A percentile compares a stretch with the other conserved stretches of the same genome.
These are phyloP conservation scores for Entomobrya multifasciata DNA, from an alignment of 2,888 invertebrate species.

Conservation along the genomic window DNA sequence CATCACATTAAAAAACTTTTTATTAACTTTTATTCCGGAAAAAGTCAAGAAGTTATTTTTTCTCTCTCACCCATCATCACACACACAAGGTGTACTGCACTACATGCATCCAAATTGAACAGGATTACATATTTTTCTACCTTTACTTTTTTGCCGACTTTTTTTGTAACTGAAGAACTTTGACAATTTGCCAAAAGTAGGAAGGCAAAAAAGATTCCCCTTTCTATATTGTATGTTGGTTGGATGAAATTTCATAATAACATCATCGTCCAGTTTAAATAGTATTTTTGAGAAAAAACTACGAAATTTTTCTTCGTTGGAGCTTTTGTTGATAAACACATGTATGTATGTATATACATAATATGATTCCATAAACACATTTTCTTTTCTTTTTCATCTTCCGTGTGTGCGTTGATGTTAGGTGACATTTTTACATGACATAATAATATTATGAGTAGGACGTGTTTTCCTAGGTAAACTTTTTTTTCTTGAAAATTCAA, in stretches of 20 bases:
- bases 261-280: too few species aligned
- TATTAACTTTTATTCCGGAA: conserved; percentile 42
- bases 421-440: conserved; percentile 19
- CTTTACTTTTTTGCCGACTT: conserved; percentile 23
- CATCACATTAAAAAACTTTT: conserved; percentile 49
- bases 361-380: neutral
- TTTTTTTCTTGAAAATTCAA: neutral
- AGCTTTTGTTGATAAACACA: too few species aligned
- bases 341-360: too few species aligned
- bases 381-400: neutral
- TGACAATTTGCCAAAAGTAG: conserved; percentile 70
- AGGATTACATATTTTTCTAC: conserved; percentile 2
- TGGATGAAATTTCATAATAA: too few species aligned
- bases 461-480: conserved; percentile 42
- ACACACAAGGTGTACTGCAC: neutral
- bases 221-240: too few species aligned
- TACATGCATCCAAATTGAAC: conserved; percentile 2
- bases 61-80: neutral
- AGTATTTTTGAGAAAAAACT: too few species aligned
- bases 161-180: conserved; percentile 48
- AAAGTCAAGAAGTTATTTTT: neutral
- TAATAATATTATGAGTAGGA: conserved; percentile 12
- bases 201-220: conserved; percentile 19
- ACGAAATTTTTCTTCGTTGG: too few species aligned
- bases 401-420: conserved; percentile 22